Base-by-base conservation (phyloP, 2,797 vertebrate genomes). In the Lagorchestes hirsutus region DNA sequence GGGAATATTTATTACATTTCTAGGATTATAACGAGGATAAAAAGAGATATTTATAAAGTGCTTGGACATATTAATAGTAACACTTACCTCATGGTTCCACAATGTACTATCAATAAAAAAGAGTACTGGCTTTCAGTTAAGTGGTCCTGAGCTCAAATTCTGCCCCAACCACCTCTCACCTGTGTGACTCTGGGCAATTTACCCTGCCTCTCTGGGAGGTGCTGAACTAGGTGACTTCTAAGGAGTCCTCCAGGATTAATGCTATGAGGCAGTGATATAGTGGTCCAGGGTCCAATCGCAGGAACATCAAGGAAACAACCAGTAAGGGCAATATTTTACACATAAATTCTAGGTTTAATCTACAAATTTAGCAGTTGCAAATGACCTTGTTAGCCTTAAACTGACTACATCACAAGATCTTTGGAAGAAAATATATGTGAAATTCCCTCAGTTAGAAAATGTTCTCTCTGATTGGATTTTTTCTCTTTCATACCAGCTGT, bases 401-500 rank as follows among this genome's bases (percentile, higher is more conserved):
- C 22, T 28, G 13, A 56, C 40, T 40, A n/a, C 2, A 31, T 92
- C 91, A 5, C 0, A 92, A 92, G 90, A 92, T 40, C 46, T n/a
- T 92, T 28, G 52, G 56, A 56, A 92, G 40, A 28, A 9, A 92
- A 46, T 4, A 90, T 90, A 91, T 55, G 55, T 1, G 50, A 92
- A 87, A 87, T 87, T 87, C 22, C 74, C 24, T 50, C 24, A 46
- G 31, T 16, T 18, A 46, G 31, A 82, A 94, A 93, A 46, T 54
- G 12, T 59, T 40, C 93, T 67, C 92, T 55, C 0, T 16, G 55
- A 10, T 28, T 16, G 10, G 27, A n/a, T 93, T 90, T 62, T 67
- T 92, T 91, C 92, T 95, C 50, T 91, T 94, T 96, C 62, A 4
- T 59, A 93, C 74, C 34, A 93, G n/a, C 46, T 8, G n/a, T 40